Conservation (phyloP, 2,888 invertebrate species). For the Cephus runcator region DNA sequence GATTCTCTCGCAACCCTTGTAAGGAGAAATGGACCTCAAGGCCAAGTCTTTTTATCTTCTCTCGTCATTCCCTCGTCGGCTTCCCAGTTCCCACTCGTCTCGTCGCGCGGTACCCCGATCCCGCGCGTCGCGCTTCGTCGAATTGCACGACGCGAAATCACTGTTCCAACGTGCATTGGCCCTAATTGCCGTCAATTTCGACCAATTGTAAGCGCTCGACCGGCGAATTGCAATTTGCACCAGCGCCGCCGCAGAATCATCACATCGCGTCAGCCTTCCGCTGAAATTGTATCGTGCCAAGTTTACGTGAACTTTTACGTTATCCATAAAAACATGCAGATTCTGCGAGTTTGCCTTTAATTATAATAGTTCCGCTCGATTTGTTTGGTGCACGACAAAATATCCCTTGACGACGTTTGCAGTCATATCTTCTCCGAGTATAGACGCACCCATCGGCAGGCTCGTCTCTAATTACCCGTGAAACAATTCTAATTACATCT, state of each 20-base stretch:
- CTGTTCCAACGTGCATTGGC: conserved; percentile 41
- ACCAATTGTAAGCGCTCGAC: conserved; percentile 43
- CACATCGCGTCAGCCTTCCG: background rate
- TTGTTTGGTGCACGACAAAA: background rate
- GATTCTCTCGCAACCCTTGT: conserved; percentile 34
- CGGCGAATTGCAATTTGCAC: conserved; percentile 9
- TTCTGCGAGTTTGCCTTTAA: background rate
- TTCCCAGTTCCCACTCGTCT: conserved; percentile 7
- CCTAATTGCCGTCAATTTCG: conserved; percentile 60
- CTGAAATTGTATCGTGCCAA: background rate
- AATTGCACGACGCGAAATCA: conserved; percentile 48
- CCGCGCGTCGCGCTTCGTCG: conserved; percentile 8
- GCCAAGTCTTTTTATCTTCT: conserved; percentile 24
- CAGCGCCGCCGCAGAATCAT: background rate
- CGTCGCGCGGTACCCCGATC: background rate
- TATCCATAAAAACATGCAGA: background rate
- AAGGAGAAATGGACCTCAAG: conserved; percentile 43
- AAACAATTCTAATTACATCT: conserved; percentile 55
- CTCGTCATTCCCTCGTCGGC: conserved; percentile 5
- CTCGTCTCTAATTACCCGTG: conserved; percentile 48
- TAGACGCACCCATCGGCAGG: conserved; percentile 33
- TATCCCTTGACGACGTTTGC: conserved; percentile 4
- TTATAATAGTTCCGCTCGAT: background rate
- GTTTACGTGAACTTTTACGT: background rate
- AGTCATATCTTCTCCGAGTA: conserved; percentile 1